Base-by-base conservation (phyloP, 2,888 invertebrate genomes). In the Drosophila kuntzei region DNA sequence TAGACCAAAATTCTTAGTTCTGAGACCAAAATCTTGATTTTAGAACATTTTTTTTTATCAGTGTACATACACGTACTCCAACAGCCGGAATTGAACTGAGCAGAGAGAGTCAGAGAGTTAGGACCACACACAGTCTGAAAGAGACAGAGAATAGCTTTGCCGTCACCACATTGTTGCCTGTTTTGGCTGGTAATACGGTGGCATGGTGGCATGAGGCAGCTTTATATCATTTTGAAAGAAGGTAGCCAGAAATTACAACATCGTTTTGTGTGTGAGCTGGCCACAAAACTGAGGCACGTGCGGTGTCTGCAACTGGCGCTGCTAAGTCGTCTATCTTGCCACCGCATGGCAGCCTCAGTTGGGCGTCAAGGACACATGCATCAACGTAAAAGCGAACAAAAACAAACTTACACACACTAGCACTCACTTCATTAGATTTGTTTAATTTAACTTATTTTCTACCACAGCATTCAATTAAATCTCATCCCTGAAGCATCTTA, bases 371-470 rank as follows among this genome's bases (percentile, higher is more conserved):
- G 53, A 61, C 77, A 59, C 58, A 55, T 76, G 41, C 74, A 60
- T 71, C 71, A 72, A n/a, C n/a, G n/a, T n/a, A n/a, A n/a, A n/a
- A 54, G 27, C 37, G 25, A n/a, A 27, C 37, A 39, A 27, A 22
- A 55, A 27, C 51, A 34, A 7, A 51, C 39, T 37, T 39, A 39
- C 20, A 39, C 22, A 63, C 25, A 46, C 18, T 55, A 43, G 14
- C 60, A 32, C 49, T 39, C 25, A 81, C 80, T 86, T 89, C 78
- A 86, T 89, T 87, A 81, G 80, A 75, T 80, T 81, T 74, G 79
- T 89, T 89, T 89, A 89, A 86, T 88, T 86, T 81, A 86, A 83
- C 69, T 82, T 87, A 77, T 79, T 76, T 70, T 74, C 18, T 69
- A 55, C 36, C 50, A 59, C 49, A 61, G 50, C 71, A 72, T 65